Base-by-base conservation (phyloP, 2,113 vertebrate genomes). In the Hystrix cristata region DNA sequence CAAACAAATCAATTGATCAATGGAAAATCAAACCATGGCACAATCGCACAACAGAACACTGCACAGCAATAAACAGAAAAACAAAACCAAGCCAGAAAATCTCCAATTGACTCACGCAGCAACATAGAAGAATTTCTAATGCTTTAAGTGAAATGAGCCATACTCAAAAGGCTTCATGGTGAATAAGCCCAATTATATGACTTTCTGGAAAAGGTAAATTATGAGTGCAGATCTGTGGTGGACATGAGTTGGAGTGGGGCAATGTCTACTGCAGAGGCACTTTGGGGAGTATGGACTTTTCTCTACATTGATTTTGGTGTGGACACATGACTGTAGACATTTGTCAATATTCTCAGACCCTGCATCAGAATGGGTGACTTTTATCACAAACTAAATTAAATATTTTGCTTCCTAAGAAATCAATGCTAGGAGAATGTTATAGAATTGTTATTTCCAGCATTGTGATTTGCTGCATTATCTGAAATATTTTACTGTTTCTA, bases 161-260 rank as follows among this genome's bases (percentile, higher is more conserved):
- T 53, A 79, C 21, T 43, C 27, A 51, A 51, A 90, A 86, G 74
- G 8, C 48, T 57, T 78, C 16, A n/a, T 67, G 5, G n/a, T 82
- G 12, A 74, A 48, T 62, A 83, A 19, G 13, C 23, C 21, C 46
- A 48, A 80, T 59, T 14, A 46, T 15, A 38, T 25, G 64, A 69
- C 13, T 21, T 90, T 89, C 51, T 89, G 60, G 57, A 94, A 93
- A 85, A 94, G n/a, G 27, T 6, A 79, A 89, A 60, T 72, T 62
- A 4, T 7, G 48, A 88, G 60, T 69, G 74, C 62, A 90, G 48
- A 74, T n/a, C 3, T 31, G 8, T 64, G 18, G 67, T 74, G 53
- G 23, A 16, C 48, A 82, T 80, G 14, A 96, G 55, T 2, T 95
- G 23, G 15, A 18, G 9, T 60, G 11, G 10, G 23, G n/a, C 25